Evolutionary conservation across 2,888 invertebrate species (phyloP).

Genomic region (Cyrtodaria siliqua): DNA sequence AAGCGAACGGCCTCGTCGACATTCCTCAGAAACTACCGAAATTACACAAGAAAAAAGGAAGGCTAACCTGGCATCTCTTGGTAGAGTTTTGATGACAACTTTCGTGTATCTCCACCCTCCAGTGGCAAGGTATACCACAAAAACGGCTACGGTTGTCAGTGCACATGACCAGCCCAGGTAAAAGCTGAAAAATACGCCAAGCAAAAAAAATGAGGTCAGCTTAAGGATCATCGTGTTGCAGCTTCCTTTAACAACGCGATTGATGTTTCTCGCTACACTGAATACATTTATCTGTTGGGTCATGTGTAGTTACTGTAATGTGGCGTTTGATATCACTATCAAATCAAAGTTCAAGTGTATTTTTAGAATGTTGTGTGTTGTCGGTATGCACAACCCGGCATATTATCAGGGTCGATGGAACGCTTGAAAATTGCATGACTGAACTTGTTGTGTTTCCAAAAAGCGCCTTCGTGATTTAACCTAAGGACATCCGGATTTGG

Average conservation of each 20-base stretch:
- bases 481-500: too few species aligned
- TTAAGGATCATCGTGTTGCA: conserved; percentile 66
- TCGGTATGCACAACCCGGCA: not conserved
- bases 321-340: too few species aligned
- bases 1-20: too few species aligned
- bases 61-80: conserved; percentile 79
- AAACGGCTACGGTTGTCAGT: conserved; percentile 64
- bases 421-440: not conserved
- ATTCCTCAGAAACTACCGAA: too few species aligned
- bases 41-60: too few species aligned
- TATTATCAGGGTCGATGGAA: not conserved
- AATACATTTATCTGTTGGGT: conserved; percentile 27
- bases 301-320: too few species aligned
- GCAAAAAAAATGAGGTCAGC: conserved; percentile 57
- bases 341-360: conserved; percentile 38
- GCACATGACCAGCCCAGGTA: conserved; percentile 65
- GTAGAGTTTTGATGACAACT: conserved; percentile 76
- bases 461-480: too few species aligned
- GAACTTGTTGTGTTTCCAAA: too few species aligned
- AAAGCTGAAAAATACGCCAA: conserved; percentile 68
- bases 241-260: conserved; percentile 10
- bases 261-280: conserved; percentile 37
- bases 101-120: conserved; percentile 82
- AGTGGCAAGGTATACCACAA: conserved; percentile 74
- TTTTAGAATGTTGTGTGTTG: not conserved